These are phyloP conservation scores for Heliconius nattereri DNA, from an alignment of 1,140 invertebrate species.

Conservation along the genomic window DNA sequence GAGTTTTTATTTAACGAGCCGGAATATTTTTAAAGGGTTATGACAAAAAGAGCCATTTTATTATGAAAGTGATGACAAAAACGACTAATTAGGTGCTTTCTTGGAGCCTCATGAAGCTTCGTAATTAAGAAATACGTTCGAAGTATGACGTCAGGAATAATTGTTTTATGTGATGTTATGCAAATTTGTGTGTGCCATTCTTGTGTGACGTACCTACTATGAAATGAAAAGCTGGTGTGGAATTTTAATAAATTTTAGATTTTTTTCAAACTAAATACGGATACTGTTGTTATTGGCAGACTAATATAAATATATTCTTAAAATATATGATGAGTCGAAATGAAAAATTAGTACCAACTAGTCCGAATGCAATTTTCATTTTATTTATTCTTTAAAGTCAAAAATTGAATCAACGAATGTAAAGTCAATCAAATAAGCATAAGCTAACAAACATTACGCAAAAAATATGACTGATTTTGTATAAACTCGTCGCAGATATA, in stretches of 20 bases:
- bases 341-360: too few species aligned
- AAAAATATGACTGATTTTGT: constrained; percentile 1
- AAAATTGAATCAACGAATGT: not conserved
- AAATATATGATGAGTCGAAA: too few species aligned
- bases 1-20: constrained; percentile 52
- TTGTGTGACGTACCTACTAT: not conserved
- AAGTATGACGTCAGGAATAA: constrained; percentile 23
- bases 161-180: constrained; percentile 20
- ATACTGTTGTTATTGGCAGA: not conserved
- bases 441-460: not conserved
- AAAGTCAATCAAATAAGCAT: not conserved
- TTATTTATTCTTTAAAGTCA: not conserved
- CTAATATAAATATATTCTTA: too few species aligned
- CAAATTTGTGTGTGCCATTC: constrained; percentile 13
- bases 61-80: constrained; percentile 42
- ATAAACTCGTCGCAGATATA: constrained; percentile 7
- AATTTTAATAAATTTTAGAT: not conserved
- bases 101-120: constrained; percentile 28
- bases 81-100: constrained; percentile 41
- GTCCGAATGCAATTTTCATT: too few species aligned
- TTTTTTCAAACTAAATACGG: not conserved
- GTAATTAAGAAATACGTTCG: constrained; percentile 35
- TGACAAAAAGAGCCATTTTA: constrained; percentile 46
- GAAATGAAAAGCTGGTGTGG: not conserved
- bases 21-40: constrained; percentile 56